Evolutionary conservation across 2,797 vertebrate genomes (phyloP), one percentile per base, ranked within the genome.

Genomic region (Pogonophryne albipinna): DNA sequence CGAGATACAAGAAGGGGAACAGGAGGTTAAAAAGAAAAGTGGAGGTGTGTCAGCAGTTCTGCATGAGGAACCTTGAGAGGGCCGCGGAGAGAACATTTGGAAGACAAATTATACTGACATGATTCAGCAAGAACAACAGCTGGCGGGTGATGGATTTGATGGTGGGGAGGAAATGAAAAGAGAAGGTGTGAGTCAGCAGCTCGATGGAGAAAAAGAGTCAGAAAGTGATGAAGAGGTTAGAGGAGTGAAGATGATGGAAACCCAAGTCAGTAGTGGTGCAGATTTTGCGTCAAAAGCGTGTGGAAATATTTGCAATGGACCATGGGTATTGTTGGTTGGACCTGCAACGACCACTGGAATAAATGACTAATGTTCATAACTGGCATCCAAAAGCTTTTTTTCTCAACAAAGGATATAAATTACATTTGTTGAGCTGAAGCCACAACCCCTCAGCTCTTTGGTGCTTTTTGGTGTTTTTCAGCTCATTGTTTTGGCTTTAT

Each of bases 141-240:
- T 79, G 79, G 73, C 51, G 65, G 74, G 71, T 87, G 91, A 91
- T 90, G 83, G 86, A 92, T 89, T 71, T 78, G 68, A 88, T 79
- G 80, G 85, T 15, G 76, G 62, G 68, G 59, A 79, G 69, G 76
- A 83, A 87, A 87, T 23, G 50, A 7, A 69, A 46, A 67, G 74
- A 63, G 77, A 86, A 83, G 75, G 62, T 55, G 74, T 87, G 87
- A 92, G 90, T 92, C 92, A 92, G 90, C 90, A 87, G 71, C 76
- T 50, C 47, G 44, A 65, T 66, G 78, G 82, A 88, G 75, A 78
- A 79, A 88, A 78, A 19, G 38, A 76, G 76, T 66, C 74, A 80
- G 83, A 84, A 71, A 75, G 68, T 31, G 58, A 81, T 78, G 81
- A 80, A 83, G 73, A 67, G 71, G 67, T 23, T 17, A 1, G 57